A percentile compares a stretch with the other conserved stretches of the same genome.
phyloP scores from a whole-genome alignment of 2,113 vertebrate species.

The Syngnathoides biaculeatus region DNA sequence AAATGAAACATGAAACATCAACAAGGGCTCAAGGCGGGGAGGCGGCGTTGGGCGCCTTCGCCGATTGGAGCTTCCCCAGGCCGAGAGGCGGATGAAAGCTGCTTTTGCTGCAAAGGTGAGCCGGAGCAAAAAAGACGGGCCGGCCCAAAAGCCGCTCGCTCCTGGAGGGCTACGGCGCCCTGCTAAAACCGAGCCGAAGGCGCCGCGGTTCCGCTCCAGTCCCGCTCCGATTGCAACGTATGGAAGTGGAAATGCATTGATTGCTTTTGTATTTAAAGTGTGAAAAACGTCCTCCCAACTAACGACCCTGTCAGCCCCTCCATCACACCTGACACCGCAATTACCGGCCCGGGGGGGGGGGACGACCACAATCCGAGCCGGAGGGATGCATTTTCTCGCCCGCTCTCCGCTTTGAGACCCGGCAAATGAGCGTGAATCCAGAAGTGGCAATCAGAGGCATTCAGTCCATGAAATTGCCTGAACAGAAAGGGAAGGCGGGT shows the following conservation, averaged over 20 bases:
- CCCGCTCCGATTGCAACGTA: not conserved
- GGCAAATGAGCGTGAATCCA: constrained; percentile 40
- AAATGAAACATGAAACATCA: constrained; percentile 64
- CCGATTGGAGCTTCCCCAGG: constrained; percentile 35
- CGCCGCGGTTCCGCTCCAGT: not conserved
- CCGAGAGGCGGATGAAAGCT: constrained; percentile 24
- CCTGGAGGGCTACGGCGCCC: too few species aligned
- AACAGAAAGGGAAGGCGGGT: constrained; percentile 21
- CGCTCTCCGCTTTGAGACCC: constrained; percentile 24
- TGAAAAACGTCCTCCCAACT: constrained; percentile 1
- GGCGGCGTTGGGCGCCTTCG: too few species aligned
- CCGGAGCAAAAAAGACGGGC: not conserved
- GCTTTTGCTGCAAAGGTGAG: constrained; percentile 1
- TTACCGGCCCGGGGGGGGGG: constrained; percentile 18
- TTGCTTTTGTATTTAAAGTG: constrained; percentile 1
- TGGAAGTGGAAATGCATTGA: not conserved
- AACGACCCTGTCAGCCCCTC: constrained; percentile 16
- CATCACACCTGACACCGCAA: constrained; percentile 39
- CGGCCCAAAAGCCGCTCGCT: too few species aligned
- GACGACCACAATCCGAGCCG: not conserved
- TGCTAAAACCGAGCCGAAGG: not conserved
- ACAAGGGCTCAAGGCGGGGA: constrained; percentile 57
- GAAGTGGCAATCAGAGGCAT: constrained; percentile 55
- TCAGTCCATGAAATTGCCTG: constrained; percentile 47
- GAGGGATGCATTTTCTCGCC: constrained; percentile 24